A percentile compares a stretch with the other conserved stretches of the same genome.
phyloP scores from a whole-genome alignment of 2,113 vertebrate species.

The Scomber colias region DNA sequence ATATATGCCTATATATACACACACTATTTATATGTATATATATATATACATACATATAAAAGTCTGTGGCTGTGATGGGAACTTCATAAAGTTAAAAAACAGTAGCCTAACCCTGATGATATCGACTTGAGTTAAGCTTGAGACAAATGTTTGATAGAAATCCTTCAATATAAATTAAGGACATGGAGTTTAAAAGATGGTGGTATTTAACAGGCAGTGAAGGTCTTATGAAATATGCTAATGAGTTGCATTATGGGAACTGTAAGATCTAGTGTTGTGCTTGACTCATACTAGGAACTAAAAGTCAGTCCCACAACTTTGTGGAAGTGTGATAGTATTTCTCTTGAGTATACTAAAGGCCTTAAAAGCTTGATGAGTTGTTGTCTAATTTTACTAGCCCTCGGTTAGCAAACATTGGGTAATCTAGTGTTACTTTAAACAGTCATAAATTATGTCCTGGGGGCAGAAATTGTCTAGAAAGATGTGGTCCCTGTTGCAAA shows the following conservation, averaged over 20 bases:
- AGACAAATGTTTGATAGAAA: slow-evolving; percentile 10
- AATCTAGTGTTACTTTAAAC: slow-evolving; percentile 25
- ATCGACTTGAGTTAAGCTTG: background rate
- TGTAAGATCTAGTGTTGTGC: background rate
- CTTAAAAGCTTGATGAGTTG: slow-evolving; percentile 1
- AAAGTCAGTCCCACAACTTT: background rate
- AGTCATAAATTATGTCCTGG: slow-evolving; percentile 42
- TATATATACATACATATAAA: background rate
- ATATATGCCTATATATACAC: too few species aligned
- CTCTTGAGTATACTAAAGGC: background rate
- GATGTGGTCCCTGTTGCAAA: slow-evolving; percentile 49
- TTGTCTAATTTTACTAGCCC: slow-evolving; percentile 12
- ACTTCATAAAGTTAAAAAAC: background rate
- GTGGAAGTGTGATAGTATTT: background rate
- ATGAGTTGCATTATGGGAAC: slow-evolving; percentile 15
- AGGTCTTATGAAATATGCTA: background rate
- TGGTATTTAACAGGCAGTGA: background rate
- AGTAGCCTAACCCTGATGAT: background rate
- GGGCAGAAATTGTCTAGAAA: slow-evolving; percentile 21
- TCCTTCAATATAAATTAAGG: background rate
- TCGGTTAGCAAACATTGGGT: slow-evolving; percentile 17
- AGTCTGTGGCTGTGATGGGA: background rate
- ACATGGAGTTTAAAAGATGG: background rate
- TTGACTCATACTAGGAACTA: background rate
- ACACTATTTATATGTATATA: too few species aligned